Conservation (phyloP, 2,113 vertebrate species). For the Sander lucioperca region DNA sequence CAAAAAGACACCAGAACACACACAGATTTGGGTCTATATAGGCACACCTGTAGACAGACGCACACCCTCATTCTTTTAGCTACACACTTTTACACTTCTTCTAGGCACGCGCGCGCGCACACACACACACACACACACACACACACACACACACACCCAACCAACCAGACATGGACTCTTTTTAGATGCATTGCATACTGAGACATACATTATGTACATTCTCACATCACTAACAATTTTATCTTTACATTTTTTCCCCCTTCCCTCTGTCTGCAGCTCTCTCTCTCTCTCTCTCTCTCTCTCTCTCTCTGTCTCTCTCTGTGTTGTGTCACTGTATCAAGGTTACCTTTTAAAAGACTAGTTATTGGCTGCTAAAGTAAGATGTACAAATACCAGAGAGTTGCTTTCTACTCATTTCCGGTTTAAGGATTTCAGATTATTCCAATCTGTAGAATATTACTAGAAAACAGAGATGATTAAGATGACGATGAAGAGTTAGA, state of each 20-base stretch:
- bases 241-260: not conserved
- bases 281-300: not conserved
- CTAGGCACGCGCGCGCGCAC: too few species aligned
- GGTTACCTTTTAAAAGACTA: constrained; percentile 25
- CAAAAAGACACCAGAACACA: not conserved
- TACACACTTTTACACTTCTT: constrained; percentile 6
- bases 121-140: too few species aligned
- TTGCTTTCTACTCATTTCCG: not conserved
- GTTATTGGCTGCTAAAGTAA: constrained; percentile 18
- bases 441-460: not conserved
- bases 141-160: too few species aligned
- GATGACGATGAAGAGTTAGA: too few species aligned
- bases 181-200: not conserved
- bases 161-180: not conserved
- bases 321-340: too few species aligned
- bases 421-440: not conserved
- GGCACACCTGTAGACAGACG: not conserved
- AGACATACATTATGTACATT: not conserved
- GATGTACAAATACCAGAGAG: not conserved
- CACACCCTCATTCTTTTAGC: not conserved
- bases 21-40: not conserved
- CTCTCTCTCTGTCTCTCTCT: not conserved
- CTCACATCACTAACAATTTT: not conserved
- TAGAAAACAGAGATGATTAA: too few species aligned
- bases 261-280: not conserved